Evolutionary conservation across 2,797 vertebrate genomes (phyloP).

Genomic region (Chiroxiphia lanceolata): DNA sequence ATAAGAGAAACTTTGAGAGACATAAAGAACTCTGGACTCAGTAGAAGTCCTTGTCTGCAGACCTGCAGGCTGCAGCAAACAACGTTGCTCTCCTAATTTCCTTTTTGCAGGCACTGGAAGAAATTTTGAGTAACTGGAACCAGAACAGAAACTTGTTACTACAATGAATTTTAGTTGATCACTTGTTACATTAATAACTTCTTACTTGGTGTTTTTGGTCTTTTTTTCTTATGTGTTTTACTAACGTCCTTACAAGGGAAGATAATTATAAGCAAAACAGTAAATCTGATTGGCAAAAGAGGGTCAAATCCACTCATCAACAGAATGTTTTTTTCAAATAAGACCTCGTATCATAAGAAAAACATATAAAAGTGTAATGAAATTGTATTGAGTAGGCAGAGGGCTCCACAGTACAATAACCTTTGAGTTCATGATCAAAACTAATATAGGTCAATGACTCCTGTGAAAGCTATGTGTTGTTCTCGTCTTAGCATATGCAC

Average conservation of each 20-base stretch:
- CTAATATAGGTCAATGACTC: neutral
- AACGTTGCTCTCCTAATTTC: neutral
- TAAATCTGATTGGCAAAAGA: neutral
- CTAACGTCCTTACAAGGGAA: neutral
- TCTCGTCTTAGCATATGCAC: neutral
- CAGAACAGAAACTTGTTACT: neutral
- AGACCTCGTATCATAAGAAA: neutral
- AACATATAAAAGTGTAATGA: neutral
- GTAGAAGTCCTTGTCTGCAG: neutral
- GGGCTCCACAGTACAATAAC: neutral
- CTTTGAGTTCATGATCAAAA: neutral
- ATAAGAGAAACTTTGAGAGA: conserved; percentile 4
- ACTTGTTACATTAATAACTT: neutral
- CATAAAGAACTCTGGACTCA: neutral
- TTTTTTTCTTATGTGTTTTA: neutral
- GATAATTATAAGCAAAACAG: neutral
- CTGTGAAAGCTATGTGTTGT: neutral
- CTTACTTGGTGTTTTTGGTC: neutral
- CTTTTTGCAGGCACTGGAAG: neutral
- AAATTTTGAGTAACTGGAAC: neutral
- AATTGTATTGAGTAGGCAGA: neutral
- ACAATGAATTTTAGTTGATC: neutral
- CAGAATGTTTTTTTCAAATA: neutral
- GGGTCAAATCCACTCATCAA: neutral
- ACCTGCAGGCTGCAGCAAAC: conserved; percentile 22